A percentile compares a stretch with the other conserved stretches of the same genome.
Evolutionary conservation across 2,797 vertebrate species (phyloP).

Genomic region (Lemur catta): DNA sequence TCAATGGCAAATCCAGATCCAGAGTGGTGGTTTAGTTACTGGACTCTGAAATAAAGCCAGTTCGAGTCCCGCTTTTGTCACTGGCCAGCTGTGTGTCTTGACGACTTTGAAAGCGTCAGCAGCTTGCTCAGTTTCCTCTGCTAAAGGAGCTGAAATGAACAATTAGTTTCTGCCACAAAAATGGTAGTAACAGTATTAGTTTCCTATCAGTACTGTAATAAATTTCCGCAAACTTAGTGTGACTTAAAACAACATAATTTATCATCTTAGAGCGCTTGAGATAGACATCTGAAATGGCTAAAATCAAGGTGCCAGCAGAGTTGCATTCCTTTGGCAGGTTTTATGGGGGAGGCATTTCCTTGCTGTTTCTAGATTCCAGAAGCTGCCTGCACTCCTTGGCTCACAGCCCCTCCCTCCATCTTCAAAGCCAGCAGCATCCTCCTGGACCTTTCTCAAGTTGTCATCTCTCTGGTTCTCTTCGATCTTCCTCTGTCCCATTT

Average conservation of each 20-base stretch:
- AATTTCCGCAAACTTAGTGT: background rate
- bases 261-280: background rate
- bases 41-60: background rate
- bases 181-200: background rate
- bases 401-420: background rate
- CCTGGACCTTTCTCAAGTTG: accelerated
- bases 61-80: background rate
- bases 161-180: background rate
- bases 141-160: background rate
- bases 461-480: background rate
- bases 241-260: background rate
- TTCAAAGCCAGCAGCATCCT: background rate
- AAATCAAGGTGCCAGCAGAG: background rate
- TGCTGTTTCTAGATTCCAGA: background rate
- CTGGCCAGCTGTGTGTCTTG: background rate
- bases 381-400: background rate
- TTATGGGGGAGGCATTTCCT: background rate
- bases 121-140: background rate
- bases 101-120: background rate
- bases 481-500: background rate
- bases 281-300: background rate
- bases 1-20: background rate
- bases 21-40: background rate
- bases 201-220: background rate
- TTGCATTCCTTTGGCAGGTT: background rate